Evolutionary conservation across 1,140 invertebrate species (phyloP), one percentile per base, ranked within the genome.

Genomic region (Brachystomella parvula): DNA sequence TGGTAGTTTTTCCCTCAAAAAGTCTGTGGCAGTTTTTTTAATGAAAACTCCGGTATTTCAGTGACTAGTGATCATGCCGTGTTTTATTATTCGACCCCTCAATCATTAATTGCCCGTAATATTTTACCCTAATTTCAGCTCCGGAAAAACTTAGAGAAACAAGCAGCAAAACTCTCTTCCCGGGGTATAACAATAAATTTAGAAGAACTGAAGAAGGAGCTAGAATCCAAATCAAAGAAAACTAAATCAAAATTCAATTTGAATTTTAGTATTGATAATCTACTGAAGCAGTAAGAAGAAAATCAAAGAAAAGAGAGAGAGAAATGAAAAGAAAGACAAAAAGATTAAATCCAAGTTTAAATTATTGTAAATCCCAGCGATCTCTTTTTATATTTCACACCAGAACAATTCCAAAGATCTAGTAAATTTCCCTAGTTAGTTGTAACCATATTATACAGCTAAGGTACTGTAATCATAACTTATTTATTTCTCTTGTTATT

Each of bases 61-160:
- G n/a, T n/a, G n/a, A n/a, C n/a, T n/a, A n/a, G n/a, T n/a, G n/a
- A n/a, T n/a, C n/a, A n/a, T n/a, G n/a, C n/a, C n/a, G n/a, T n/a
- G n/a, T n/a, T n/a, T n/a, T n/a, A 56, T 15, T 56, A 21, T 56
- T 56, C 28, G n/a, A 9, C n/a, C 28, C 12, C n/a, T 12, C n/a
- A 44, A 12, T 44, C n/a, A 44, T 44, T 44, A 12, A 44, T 44
- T 44, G n/a, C n/a, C n/a, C n/a, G 39, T 24, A 21, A 63, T 9
- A 63, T 57, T 63, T 63, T 57, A 63, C 21, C 12, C 21, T 21
- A 60, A 28, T 63, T 67, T 31, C 47, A 96, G 79, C 81, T 96
- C 74, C 83, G 90, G 75, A 97, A 97, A 79, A 90, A 93, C 70
- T 83, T 96, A 69, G 92, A 96, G 76, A 82, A 92, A 62, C 92